These are phyloP conservation scores for Laothoe populi DNA, from an alignment of 2,888 invertebrate species.

Conservation along the genomic window DNA sequence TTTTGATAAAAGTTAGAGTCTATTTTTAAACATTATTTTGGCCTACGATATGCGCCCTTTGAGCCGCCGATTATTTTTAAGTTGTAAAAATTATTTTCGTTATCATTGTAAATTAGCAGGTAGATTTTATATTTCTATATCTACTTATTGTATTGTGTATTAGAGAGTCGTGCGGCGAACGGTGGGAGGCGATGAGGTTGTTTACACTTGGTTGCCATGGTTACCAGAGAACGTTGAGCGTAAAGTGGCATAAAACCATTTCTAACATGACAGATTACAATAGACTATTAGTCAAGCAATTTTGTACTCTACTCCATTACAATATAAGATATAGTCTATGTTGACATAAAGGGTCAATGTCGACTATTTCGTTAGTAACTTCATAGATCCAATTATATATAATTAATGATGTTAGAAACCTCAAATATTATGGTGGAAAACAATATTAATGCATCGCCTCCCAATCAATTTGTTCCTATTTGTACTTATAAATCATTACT, in stretches of 20 bases:
- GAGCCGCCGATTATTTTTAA: background rate
- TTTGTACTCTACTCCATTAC: background rate
- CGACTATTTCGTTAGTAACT: too few species aligned
- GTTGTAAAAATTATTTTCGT: constrained; percentile 19
- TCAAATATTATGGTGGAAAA: too few species aligned
- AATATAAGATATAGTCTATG: too few species aligned
- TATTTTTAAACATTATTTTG: background rate
- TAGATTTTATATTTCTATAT: constrained; percentile 24
- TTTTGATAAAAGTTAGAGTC: too few species aligned
- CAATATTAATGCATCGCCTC: background rate
- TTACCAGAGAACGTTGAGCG: background rate
- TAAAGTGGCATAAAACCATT: too few species aligned
- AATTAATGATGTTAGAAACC: too few species aligned
- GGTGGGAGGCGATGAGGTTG: background rate
- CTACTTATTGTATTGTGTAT: constrained; percentile 18
- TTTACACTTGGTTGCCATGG: constrained; percentile 11
- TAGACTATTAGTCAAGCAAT: background rate
- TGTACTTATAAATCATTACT: constrained; percentile 20
- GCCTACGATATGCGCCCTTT: background rate
- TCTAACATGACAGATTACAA: too few species aligned
- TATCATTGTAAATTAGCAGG: constrained; percentile 10
- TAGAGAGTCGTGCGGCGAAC: constrained; percentile 6
- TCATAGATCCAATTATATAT: too few species aligned
- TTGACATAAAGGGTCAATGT: too few species aligned
- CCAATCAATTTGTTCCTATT: constrained; percentile 26